Percentiles rank a stretch among this genome's conserved stretches.
Evolutionary conservation across 2,888 invertebrate species (phyloP).

Genomic region (Tiphia femorata): DNA sequence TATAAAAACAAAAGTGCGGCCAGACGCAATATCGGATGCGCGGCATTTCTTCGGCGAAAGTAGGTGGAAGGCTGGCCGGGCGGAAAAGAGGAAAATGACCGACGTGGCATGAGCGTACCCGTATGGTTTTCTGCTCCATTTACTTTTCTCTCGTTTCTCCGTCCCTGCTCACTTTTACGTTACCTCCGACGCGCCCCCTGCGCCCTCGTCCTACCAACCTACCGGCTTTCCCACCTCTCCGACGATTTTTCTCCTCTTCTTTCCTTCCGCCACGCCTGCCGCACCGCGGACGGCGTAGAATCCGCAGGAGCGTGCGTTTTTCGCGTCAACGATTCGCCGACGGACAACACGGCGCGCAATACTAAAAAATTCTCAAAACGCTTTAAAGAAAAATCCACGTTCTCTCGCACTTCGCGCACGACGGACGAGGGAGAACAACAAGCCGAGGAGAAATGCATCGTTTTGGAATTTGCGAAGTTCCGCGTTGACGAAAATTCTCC

Average conservation of each 20-base stretch:
- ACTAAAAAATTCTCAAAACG: too few relatives aligned
- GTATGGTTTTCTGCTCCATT: conserved; percentile 33
- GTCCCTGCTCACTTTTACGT: conserved; percentile 1
- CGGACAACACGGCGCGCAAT: too few relatives aligned
- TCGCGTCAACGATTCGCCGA: too few relatives aligned
- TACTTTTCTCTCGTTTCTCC: conserved; percentile 17
- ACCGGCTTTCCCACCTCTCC: not conserved
- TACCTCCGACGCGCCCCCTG: too few relatives aligned
- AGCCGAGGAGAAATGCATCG: too few relatives aligned
- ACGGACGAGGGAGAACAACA: too few relatives aligned
- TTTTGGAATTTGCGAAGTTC: too few relatives aligned
- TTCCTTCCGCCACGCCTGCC: conserved; percentile 13
- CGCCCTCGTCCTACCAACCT: not conserved
- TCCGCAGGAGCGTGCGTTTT: conserved; percentile 10
- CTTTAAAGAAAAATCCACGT: too few relatives aligned
- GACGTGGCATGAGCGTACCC: not conserved
- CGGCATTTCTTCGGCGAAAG: conserved; percentile 1
- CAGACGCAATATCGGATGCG: too few relatives aligned
- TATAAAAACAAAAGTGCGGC: too few relatives aligned
- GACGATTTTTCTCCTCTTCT: not conserved
- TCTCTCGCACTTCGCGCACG: too few relatives aligned
- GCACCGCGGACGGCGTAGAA: conserved; percentile 20
- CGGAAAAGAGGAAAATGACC: conserved; percentile 35
- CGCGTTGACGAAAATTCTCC: too few relatives aligned
- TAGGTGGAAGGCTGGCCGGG: conserved; percentile 13